Evolutionary conservation across 2,797 vertebrate genomes (phyloP).

Genomic region (Clarias platycephalus): DNA sequence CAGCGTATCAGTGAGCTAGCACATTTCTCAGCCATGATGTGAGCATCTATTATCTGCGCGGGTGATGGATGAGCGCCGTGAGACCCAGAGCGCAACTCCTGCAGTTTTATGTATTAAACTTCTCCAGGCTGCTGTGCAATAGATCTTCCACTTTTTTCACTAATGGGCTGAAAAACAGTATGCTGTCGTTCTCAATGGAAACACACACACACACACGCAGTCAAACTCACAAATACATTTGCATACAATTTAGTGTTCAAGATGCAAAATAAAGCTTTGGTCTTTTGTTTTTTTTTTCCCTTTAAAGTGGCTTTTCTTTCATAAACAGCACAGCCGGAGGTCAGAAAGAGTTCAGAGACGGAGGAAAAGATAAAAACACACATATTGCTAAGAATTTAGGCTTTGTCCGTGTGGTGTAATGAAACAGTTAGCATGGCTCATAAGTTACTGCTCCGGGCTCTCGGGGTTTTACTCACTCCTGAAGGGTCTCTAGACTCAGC

Average conservation of each 20-base stretch:
- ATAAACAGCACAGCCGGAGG: background rate
- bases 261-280: background rate
- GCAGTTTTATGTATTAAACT: slow-evolving; percentile 53
- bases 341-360: background rate
- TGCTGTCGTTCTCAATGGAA: background rate
- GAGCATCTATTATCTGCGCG: slow-evolving; percentile 53
- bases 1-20: slow-evolving; percentile 52
- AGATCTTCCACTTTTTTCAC: slow-evolving; percentile 36
- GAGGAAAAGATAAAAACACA: background rate
- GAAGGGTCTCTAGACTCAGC: slow-evolving; percentile 2
- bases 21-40: slow-evolving; percentile 58
- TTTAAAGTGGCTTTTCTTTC: background rate
- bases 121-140: slow-evolving; percentile 53
- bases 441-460: background rate
- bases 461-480: background rate
- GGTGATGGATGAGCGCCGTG: slow-evolving; percentile 60
- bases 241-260: background rate
- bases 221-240: slow-evolving; percentile 6
- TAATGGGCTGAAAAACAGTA: slow-evolving; percentile 20
- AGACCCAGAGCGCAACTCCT: slow-evolving; percentile 51
- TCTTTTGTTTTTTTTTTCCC: background rate
- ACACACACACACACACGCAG: background rate
- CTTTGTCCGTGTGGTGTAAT: background rate
- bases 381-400: background rate
- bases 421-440: background rate